Evolutionary conservation across 2,113 vertebrate species (phyloP), one percentile per base, ranked within the genome.

Genomic region (Brachirus orientalis): DNA sequence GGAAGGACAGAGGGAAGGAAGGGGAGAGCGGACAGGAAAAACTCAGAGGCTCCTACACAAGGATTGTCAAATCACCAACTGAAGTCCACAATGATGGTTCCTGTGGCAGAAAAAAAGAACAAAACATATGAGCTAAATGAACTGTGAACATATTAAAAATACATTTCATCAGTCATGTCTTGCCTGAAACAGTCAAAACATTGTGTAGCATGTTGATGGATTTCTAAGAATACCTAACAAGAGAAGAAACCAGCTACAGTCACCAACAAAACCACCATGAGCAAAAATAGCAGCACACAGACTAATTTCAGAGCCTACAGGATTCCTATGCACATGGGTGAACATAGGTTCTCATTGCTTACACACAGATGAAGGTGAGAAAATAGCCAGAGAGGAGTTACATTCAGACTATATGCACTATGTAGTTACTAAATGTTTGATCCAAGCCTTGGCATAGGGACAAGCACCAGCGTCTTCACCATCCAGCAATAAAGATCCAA

Each of bases 71-170:
- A 75, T 75, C 75, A 56, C 59, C 63, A 69, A 66, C 70, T 63
- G 70, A 73, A 51, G 66, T 72, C 87, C 80, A 74, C 89, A 88
- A 89, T 18, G 74, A 86, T 66, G 75, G 46, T 43, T 82, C 80
- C 90, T 90, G 86, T 57, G 36, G 47, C 35, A 9, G 14, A 44
- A 51, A 12, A 72, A 46, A 22, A 48, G 35, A 16, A 62, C n/a
- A 63, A 0, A 58, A 43, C 60, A 35, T 52, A 63, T 58, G 18
- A 72, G 44, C 3, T 38, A 28, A 0, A 8, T 10, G 20, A 28
- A 8, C 13, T 36, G 45, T 35, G 43, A 55, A 66, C 5, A 38
- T 18, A 11, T 45, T 18, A 2, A 63, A 62, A 52, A 69, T 28
- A 60, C 67, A 60, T 46, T 33, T 16, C n/a, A 6, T 36, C 13